Base-by-base conservation (phyloP, 1,140 invertebrate species). In the Sycobia sp. region DNA sequence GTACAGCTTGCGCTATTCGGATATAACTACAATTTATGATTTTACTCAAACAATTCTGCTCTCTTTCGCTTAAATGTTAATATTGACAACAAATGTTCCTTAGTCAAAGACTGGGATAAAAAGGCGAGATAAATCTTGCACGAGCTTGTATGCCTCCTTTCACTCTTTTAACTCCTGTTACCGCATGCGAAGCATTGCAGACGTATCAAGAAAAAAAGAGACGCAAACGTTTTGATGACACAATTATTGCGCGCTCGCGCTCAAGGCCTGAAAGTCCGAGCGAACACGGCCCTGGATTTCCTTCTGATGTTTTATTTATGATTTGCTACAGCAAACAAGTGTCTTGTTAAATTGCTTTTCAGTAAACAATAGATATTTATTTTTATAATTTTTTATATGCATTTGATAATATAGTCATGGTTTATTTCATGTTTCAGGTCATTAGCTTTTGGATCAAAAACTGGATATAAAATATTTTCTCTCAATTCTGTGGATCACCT, bases 381-480 rank as follows among this genome's bases (percentile, higher is more conserved):
- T 27, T 56, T 29, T 39, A 0, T 43, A 27, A 27, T 25, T 22
- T n/a, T n/a, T n/a, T n/a, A n/a, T n/a, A n/a, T n/a, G n/a, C n/a
- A n/a, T n/a, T n/a, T n/a, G n/a, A n/a, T n/a, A n/a, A n/a, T n/a
- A n/a, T n/a, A n/a, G n/a, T n/a, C n/a, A n/a, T n/a, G n/a, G n/a
- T n/a, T n/a, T n/a, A n/a, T n/a, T n/a, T 50, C 36, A 38, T 13
- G 2, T 20, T 23, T 2, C 75, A 98, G 95, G 75, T 97, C 95
- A 11, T 83, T 98, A 73, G 91, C 95, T 66, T 92, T 96, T 73
- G 95, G 94, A 68, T 94, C 91, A 62, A 93, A 89, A 75, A 87
- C 85, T 67, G 94, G 95, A 22, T 97, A 95, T 80, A 90, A 90
- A 76, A 83, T 98, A 56, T 97, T 91, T 80, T 91, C 93, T 23